Conservation (phyloP, 2,113 vertebrate species). For the Apteryx owenii region DNA sequence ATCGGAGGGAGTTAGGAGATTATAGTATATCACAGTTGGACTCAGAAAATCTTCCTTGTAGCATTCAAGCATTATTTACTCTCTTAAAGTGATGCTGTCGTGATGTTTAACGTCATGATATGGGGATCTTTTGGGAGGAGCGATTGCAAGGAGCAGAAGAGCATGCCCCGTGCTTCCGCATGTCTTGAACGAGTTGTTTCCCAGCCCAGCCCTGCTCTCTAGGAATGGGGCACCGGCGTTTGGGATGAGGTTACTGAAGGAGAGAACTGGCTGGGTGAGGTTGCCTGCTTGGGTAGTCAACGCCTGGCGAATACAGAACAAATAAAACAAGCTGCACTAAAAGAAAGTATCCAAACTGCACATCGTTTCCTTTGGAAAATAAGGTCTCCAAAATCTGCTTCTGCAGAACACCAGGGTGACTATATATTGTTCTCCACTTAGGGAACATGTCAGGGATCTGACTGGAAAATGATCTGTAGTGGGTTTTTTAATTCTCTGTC, state of each 20-base stretch:
- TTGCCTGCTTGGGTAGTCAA: neutral
- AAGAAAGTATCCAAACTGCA: neutral
- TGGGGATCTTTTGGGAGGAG: neutral
- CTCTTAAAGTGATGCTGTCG: neutral
- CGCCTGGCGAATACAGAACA: neutral
- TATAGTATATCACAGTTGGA: neutral
- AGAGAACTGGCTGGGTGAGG: neutral
- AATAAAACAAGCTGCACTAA: neutral
- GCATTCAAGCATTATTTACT: neutral
- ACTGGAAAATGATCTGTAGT: neutral
- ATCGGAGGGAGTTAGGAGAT: neutral
- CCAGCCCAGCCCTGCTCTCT: neutral
- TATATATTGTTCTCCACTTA: neutral
- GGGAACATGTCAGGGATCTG: neutral
- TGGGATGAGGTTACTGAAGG: neutral
- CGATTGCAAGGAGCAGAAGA: neutral
- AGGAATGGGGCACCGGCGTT: neutral
- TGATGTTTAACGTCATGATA: neutral
- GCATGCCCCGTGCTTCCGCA: neutral
- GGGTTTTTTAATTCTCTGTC: neutral
- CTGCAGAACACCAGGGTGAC: fast-evolving
- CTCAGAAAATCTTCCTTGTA: neutral
- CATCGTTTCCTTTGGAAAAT: neutral
- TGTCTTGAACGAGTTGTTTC: neutral
- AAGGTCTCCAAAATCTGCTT: neutral